Base-by-base conservation (phyloP, 2,113 vertebrate species). In the Ophiodon elongatus region DNA sequence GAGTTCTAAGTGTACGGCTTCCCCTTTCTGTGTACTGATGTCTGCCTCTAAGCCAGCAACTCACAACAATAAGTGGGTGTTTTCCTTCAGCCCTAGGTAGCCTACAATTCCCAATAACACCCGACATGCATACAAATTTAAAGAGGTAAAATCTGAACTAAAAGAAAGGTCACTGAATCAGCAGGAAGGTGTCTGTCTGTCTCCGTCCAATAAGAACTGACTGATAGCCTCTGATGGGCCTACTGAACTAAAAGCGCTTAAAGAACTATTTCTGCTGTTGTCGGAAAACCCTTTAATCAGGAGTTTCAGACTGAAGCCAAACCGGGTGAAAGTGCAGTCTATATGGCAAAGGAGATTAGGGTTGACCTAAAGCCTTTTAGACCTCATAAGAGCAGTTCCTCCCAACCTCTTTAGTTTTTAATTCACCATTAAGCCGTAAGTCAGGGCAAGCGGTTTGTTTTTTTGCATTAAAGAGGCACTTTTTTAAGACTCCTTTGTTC, bases 361-460 rank as follows among this genome's bases (percentile, higher is more conserved):
- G 33, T 43, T 83, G 57, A 85, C 69, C 79, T 81, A 80, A 88
- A 85, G 76, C 73, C 82, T 82, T 76, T 77, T 64, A 71, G 57
- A 77, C 65, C 79, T 75, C 39, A 27, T 75, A 63, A 72, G 54
- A 85, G 23, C 35, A 60, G 33, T 27, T 60, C 19, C 19, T 79
- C 60, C 39, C 54, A 21, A 56, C 45, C 23, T 65, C 54, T 43
- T n/a, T 15, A 83, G 21, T 29, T 50, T 35, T 8, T 56, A 13
- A 71, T 14, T 76, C 33, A 56, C 27, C 54, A 41, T 17, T 27
- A 19, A 50, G 35, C 27, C 0, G 0, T 6, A 73, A 78, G 5
- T 68, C 35, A 13, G 6, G 21, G 17, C 8, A 59, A 39, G 29
- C 4, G 1, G 8, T 25, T 57, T 47, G 15, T 1, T 73, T 68